Percentiles rank a stretch among this genome's conserved stretches.
Evolutionary conservation across 1,140 invertebrate species (phyloP).

Genomic region (Oryzaephilus surinamensis): DNA sequence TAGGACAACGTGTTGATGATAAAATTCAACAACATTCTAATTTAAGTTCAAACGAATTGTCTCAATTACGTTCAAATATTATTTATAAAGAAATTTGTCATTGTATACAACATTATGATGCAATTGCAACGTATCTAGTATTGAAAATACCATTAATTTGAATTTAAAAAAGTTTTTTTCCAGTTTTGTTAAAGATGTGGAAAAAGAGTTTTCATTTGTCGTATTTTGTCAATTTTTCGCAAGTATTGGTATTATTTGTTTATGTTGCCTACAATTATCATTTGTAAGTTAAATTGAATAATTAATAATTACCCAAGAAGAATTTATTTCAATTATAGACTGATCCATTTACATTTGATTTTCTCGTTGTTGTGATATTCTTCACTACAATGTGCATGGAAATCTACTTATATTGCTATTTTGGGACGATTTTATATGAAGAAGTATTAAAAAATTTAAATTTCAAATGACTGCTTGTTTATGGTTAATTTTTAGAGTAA

Average conservation of each 20-base stretch:
- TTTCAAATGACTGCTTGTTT: background rate
- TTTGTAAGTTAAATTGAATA: conserved; percentile 19
- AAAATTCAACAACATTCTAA: conserved; percentile 3
- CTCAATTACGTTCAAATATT: too few species aligned
- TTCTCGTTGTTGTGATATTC: conserved; percentile 6
- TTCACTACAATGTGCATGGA: conserved; percentile 11
- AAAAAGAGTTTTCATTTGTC: conserved; percentile 23
- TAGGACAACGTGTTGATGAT: conserved; percentile 5
- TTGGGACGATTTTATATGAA: conserved; percentile 16
- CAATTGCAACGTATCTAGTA: conserved; percentile 16
- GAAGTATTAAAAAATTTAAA: conserved; percentile 10
- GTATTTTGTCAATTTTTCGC: conserved; percentile 24
- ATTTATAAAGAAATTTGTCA: conserved; percentile 16
- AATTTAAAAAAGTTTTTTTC: conserved; percentile 6
- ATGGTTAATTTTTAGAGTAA: conserved; percentile 15
- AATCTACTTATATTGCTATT: conserved; percentile 32
- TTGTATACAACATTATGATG: conserved; percentile 23
- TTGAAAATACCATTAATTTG: background rate
- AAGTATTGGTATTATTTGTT: conserved; percentile 28
- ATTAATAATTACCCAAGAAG: conserved; percentile 1
- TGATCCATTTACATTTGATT: conserved; percentile 5
- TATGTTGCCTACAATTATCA: conserved; percentile 26
- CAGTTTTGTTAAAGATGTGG: conserved; percentile 14
- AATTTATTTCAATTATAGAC: conserved; percentile 1
- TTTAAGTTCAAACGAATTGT: background rate